phyloP scores from a whole-genome alignment of 2,113 vertebrate genomes.

The Atlantisia rogersi region DNA sequence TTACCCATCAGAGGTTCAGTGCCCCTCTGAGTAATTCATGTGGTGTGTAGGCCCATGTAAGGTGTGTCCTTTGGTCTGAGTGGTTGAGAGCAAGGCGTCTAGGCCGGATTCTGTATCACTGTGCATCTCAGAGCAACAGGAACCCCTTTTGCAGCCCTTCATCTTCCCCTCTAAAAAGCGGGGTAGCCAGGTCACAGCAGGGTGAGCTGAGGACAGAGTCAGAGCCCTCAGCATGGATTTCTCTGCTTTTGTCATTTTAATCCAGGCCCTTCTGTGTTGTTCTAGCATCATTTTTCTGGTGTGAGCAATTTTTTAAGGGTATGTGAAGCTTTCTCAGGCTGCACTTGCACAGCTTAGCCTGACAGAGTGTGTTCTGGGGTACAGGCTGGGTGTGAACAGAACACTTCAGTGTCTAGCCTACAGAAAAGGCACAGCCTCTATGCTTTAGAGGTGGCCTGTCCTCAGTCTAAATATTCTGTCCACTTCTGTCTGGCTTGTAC shows the following conservation, averaged over 20 bases:
- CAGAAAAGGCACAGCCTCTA: neutral
- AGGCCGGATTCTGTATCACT: neutral
- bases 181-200: neutral
- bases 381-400: neutral
- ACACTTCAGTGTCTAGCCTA: neutral
- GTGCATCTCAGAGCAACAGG: neutral
- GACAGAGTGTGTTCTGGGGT: neutral
- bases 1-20: neutral
- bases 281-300: neutral
- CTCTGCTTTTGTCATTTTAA: neutral
- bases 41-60: neutral
- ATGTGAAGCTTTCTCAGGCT: neutral
- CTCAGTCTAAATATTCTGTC: neutral
- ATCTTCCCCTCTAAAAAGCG: neutral
- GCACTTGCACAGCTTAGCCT: neutral
- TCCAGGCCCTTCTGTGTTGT: neutral
- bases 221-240: neutral
- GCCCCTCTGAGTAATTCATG: neutral
- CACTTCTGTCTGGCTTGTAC: neutral
- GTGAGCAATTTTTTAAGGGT: conserved; percentile 12
- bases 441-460: neutral
- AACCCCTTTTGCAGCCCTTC: neutral
- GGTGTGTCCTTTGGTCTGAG: neutral
- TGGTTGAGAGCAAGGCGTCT: fast-evolving
- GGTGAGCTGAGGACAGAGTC: neutral